Base-by-base conservation (phyloP, 2,888 invertebrate species). In the Slavum lentiscoides region DNA sequence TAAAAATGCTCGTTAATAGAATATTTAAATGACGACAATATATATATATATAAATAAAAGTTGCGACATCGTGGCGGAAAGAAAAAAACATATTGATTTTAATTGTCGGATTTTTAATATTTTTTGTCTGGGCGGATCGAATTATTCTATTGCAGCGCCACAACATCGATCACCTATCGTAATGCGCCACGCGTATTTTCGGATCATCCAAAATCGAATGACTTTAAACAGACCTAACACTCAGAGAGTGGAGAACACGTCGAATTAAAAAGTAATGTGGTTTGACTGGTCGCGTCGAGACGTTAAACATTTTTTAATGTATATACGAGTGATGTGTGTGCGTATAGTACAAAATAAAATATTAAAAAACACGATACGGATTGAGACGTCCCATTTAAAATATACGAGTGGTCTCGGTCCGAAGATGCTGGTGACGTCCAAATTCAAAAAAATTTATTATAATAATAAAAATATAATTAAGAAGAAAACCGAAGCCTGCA, bases 261-360 rank as follows among this genome's bases (percentile, higher is more conserved):
- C n/a, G n/a, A n/a, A 19, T 55, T 55, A n/a, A 11, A 70, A 30
- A 49, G 13, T 49, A 49, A 70, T 70, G 70, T 11, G 58, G 70
- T 70, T 37, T n/a, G 70, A 70, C 70, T 39, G 70, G 70, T 70
- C 39, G 21, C 39, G 58, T 37, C 53, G 19, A 69, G 53, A 69
- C 53, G 68, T 30, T 53, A 23, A 70, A 55, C 37, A 11, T 39
- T 37, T 37, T 58, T 58, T 19, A 17, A 58, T 70, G 37, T 37
- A 17, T n/a, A n/a, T 70, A 30, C n/a, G 9, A 4, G 9, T 37
- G n/a, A 23, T 49, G 23, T 49, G 13, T 49, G 13, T 49, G 11
- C 39, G n/a, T 39, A 4, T 19, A 17, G 43, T 49, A 49, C 8
- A 21, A 21, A 68, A 68, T 49, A 13, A 49, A 49, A 13, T 11